Evolutionary conservation across 2,113 vertebrate species (phyloP).

Genomic region (Coreoperca whiteheadi): DNA sequence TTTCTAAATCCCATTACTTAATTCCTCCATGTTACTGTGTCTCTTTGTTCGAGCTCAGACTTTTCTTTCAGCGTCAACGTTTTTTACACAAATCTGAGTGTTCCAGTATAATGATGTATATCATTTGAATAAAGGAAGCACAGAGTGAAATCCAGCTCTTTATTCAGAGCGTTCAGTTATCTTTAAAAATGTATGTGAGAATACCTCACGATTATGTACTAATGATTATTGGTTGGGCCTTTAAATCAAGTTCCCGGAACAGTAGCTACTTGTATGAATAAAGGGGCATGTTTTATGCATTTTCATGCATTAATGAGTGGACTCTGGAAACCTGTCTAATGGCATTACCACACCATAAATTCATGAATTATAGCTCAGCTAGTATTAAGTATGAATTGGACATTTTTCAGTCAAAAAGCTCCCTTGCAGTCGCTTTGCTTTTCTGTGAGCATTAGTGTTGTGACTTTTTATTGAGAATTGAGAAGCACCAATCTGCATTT

Average conservation of each 20-base stretch:
- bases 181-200: neutral
- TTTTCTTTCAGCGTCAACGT: neutral
- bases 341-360: too few species aligned
- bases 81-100: neutral
- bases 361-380: neutral
- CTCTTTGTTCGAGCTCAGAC: slow-evolving; percentile 2
- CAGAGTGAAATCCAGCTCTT: too few species aligned
- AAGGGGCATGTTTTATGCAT: neutral
- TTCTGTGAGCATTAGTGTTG: neutral
- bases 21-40: slow-evolving; percentile 6
- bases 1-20: slow-evolving; percentile 33
- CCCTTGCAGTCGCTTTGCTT: too few species aligned
- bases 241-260: too few species aligned
- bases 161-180: neutral
- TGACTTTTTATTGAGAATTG: neutral
- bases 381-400: neutral
- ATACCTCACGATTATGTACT: too few species aligned
- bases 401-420: too few species aligned
- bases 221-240: too few species aligned
- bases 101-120: neutral
- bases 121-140: too few species aligned
- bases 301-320: neutral
- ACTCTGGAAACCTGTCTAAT: neutral
- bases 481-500: neutral
- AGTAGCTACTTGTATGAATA: too few species aligned